Percentiles rank a stretch among this genome's conserved stretches.
Evolutionary conservation across 2,113 vertebrate genomes (phyloP).

Genomic region (Podilymbus podiceps): DNA sequence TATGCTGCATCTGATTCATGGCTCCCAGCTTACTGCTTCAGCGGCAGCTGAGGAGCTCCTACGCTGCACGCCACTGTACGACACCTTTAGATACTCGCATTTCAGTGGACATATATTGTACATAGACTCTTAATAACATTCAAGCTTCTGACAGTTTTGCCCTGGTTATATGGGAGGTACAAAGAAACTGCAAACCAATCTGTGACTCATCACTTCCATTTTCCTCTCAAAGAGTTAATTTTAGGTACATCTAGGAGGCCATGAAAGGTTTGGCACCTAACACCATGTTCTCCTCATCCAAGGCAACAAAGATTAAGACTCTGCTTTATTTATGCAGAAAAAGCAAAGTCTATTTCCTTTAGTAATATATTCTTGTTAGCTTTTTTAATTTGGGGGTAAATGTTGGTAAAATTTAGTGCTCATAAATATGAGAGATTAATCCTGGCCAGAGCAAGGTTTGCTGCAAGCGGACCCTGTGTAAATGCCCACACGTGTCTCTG

Average conservation of each 20-base stretch:
- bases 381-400: conserved; percentile 54
- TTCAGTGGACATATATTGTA: neutral
- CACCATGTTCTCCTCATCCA: neutral
- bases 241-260: conserved; percentile 13
- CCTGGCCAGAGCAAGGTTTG: neutral
- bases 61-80: rapidly evolving
- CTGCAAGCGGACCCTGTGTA: neutral
- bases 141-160: neutral
- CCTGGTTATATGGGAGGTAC: neutral
- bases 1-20: rapidly evolving
- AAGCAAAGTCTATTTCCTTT: conserved; percentile 52
- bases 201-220: neutral
- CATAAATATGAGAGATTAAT: conserved; percentile 7
- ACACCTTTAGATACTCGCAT: neutral
- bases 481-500: neutral
- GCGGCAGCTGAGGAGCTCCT: neutral
- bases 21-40: neutral
- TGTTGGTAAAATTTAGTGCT: conserved; percentile 31
- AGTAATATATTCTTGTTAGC: conserved; percentile 30
- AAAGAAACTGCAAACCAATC: neutral
- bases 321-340: conserved; percentile 45
- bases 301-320: conserved; percentile 51
- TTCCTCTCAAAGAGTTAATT: conserved; percentile 22
- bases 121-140: neutral
- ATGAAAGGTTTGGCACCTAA: conserved; percentile 8